phyloP scores from a whole-genome alignment of 30 jellyfish, hydroid and myxozoan species.

The Hydra vulgaris region DNA sequence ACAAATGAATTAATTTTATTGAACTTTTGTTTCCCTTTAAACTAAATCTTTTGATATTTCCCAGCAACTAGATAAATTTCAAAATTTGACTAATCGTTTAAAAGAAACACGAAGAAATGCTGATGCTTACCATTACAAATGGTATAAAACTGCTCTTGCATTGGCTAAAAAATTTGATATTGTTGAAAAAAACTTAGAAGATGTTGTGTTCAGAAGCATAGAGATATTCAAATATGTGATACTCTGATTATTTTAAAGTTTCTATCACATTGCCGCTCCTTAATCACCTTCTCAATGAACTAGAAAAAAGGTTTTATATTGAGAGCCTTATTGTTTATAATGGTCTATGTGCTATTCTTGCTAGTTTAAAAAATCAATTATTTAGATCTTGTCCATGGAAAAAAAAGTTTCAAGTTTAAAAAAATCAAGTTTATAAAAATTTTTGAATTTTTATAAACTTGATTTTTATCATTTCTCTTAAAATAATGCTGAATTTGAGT shows the following conservation, averaged over 20 bases:
- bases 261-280: slow-evolving; percentile 28
- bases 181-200: not conserved
- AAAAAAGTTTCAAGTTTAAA: slow-evolving; percentile 20
- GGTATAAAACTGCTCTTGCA: slow-evolving; percentile 1
- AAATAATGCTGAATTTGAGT: slow-evolving; percentile 22
- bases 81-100: not conserved
- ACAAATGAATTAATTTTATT: not conserved
- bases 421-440: no score
- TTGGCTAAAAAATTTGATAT: not conserved
- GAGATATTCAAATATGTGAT: slow-evolving; percentile 22
- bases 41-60: slow-evolving; percentile 8
- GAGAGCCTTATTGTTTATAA: not conserved
- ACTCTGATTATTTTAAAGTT: slow-evolving; percentile 24
- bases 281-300: slow-evolving; percentile 32
- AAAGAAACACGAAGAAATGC: not conserved
- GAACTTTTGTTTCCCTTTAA: not conserved
- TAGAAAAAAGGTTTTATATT: slow-evolving; percentile 16
- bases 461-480: slow-evolving; percentile 35
- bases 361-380: not conserved
- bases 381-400: slow-evolving; percentile 24
- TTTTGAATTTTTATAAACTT: not conserved
- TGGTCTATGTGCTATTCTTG: slow-evolving; percentile 27
- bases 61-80: not conserved
- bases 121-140: not conserved
- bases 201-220: not conserved